A percentile compares a stretch with the other conserved stretches of the same genome.
Conservation (phyloP, 2,888 invertebrate species). For the Eueremaeus valkanovi region DNA sequence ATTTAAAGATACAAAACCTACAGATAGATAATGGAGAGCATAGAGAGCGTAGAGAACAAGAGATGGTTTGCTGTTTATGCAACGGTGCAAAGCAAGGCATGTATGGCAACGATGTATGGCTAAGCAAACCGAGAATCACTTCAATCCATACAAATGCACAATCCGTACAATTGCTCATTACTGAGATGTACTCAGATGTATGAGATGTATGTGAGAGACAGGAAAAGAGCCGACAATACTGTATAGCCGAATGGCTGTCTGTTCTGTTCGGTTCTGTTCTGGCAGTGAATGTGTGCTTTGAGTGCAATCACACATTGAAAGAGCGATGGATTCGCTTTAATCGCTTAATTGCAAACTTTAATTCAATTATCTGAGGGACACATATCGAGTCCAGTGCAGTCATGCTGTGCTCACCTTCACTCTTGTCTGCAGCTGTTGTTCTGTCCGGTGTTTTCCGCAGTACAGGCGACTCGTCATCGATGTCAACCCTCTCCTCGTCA, state of each 20-base stretch:
- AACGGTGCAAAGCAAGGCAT: not conserved
- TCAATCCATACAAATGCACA: not conserved
- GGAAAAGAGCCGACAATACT: not conserved
- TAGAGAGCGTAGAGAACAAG: not conserved
- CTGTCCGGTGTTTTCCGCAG: conserved; percentile 9
- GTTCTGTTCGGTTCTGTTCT: not conserved
- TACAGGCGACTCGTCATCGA: conserved; percentile 43
- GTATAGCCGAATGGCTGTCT: no score
- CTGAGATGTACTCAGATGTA: no score
- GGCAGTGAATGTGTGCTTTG: no score
- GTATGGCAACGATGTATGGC: not conserved
- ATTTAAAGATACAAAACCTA: not conserved
- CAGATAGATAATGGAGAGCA: not conserved
- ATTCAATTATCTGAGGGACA: not conserved
- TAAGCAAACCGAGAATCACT: not conserved
- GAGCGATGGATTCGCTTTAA: no score
- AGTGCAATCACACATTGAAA: no score
- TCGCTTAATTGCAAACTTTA: conserved; percentile 10
- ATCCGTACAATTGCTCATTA: not conserved
- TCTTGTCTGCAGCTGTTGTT: conserved; percentile 28
- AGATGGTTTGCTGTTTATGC: not conserved
- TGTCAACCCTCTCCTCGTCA: conserved; percentile 48
- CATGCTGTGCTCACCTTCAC: conserved; percentile 27
- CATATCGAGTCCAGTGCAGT: no score
- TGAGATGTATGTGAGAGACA: no score